A percentile compares a stretch with the other conserved stretches of the same genome.
These are phyloP conservation scores for Battus philenor DNA, from an alignment of 1,140 invertebrate species.

Conservation along the genomic window DNA sequence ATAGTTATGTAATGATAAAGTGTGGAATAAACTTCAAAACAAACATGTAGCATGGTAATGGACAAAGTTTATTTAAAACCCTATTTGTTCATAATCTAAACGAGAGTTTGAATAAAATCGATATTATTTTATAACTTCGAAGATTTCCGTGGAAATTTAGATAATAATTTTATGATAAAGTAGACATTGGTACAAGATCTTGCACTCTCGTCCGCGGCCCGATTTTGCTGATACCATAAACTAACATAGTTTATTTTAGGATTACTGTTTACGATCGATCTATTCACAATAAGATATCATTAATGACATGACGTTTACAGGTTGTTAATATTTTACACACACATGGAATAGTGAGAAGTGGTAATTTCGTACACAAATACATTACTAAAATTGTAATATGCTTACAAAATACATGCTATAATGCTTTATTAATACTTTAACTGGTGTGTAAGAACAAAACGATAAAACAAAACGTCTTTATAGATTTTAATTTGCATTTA, in stretches of 20 bases:
- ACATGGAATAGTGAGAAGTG: too few species aligned
- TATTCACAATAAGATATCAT: slow-evolving; percentile 15
- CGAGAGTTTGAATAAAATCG: slow-evolving; percentile 6
- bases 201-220: neutral
- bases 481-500: too few species aligned
- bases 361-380: too few species aligned
- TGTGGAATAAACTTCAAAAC: too few species aligned
- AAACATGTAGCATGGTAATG: too few species aligned
- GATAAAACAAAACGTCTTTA: too few species aligned
- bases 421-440: too few species aligned
- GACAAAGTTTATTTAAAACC: too few species aligned
- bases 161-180: slow-evolving; percentile 17
- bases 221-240: slow-evolving; percentile 7
- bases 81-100: slow-evolving; percentile 11
- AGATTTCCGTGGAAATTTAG: slow-evolving; percentile 9
- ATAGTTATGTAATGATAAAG: too few species aligned
- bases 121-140: slow-evolving; percentile 5
- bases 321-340: slow-evolving; percentile 13
- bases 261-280: slow-evolving; percentile 4
- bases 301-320: slow-evolving; percentile 12
- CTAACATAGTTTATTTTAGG: slow-evolving; percentile 13
- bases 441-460: too few species aligned
- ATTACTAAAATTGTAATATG: too few species aligned
- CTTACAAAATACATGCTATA: too few species aligned
- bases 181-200: slow-evolving; percentile 15